A percentile compares a stretch with the other conserved stretches of the same genome.
These are phyloP conservation scores for Coregonus suidteri DNA, from an alignment of 2,797 vertebrate genomes.

Conservation along the genomic window DNA sequence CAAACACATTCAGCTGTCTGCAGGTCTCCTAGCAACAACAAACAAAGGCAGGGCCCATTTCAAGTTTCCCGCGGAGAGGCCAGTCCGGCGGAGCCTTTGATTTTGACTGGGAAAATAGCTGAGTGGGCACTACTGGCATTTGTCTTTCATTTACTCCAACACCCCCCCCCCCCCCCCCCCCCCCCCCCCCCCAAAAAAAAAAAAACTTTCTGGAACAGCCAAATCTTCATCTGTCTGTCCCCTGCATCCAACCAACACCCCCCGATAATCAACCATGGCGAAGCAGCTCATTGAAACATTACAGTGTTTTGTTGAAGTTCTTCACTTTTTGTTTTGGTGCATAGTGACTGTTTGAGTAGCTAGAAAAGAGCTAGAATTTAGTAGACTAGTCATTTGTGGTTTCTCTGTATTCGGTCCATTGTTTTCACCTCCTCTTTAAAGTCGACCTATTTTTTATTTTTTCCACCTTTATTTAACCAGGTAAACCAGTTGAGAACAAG, in stretches of 20 bases:
- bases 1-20: slow-evolving; percentile 81
- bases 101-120: slow-evolving; percentile 80
- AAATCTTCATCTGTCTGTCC: slow-evolving; percentile 81
- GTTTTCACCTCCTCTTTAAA: slow-evolving; percentile 45
- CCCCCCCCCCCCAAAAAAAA: slow-evolving; percentile 63
- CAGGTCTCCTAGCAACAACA: slow-evolving; percentile 85
- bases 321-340: slow-evolving; percentile 48
- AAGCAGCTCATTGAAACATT: slow-evolving; percentile 63
- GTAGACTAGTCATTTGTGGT: slow-evolving; percentile 31
- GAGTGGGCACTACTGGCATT: slow-evolving; percentile 80
- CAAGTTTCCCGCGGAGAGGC: slow-evolving; percentile 81
- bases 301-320: slow-evolving; percentile 60
- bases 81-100: slow-evolving; percentile 76
- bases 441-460: background rate
- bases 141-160: slow-evolving; percentile 81
- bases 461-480: too few relatives aligned
- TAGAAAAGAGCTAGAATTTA: slow-evolving; percentile 7
- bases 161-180: slow-evolving; percentile 44
- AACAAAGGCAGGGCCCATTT: slow-evolving; percentile 85
- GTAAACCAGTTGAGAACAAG: too few relatives aligned
- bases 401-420: slow-evolving; percentile 42
- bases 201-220: slow-evolving; percentile 75
- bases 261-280: slow-evolving; percentile 68
- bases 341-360: slow-evolving; percentile 38
- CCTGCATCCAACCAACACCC: slow-evolving; percentile 64